phyloP scores from a whole-genome alignment of 2,888 invertebrate species.

The Eurytoma adleriae region DNA sequence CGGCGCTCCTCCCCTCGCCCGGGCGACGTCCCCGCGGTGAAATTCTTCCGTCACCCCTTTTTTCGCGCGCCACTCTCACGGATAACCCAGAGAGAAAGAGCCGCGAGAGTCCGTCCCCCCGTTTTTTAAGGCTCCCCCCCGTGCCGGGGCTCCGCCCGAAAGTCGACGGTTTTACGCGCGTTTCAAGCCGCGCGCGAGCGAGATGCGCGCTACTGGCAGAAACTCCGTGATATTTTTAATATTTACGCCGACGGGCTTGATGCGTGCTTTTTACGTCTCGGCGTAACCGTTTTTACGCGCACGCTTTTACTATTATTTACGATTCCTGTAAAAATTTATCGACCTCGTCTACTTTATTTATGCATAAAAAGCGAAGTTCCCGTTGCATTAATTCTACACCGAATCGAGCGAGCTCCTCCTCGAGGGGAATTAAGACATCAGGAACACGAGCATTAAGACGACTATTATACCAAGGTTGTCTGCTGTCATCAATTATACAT shows the following conservation, averaged over 20 bases:
- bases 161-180: constrained; percentile 21
- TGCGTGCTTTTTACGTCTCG: background rate
- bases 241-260: constrained; percentile 16
- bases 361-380: too few relatives aligned
- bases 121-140: constrained; percentile 33
- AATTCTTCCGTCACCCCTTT: constrained; percentile 45
- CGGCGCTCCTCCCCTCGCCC: constrained; percentile 29
- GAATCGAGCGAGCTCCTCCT: too few relatives aligned
- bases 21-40: constrained; percentile 48
- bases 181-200: background rate
- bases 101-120: background rate
- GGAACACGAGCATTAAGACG: too few relatives aligned
- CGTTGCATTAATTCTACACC: too few relatives aligned
- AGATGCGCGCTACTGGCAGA: background rate
- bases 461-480: too few relatives aligned
- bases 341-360: too few relatives aligned
- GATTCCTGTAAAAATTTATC: too few relatives aligned
- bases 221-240: constrained; percentile 18
- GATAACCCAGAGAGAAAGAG: constrained; percentile 26
- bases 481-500: too few relatives aligned
- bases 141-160: background rate
- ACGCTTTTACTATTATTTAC: background rate
- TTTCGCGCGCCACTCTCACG: constrained; percentile 28
- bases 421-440: too few relatives aligned
- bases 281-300: constrained; percentile 8